A percentile compares a stretch with the other conserved stretches of the same genome.
phyloP scores from a whole-genome alignment of 2,113 vertebrate species.

The Mus pahari region DNA sequence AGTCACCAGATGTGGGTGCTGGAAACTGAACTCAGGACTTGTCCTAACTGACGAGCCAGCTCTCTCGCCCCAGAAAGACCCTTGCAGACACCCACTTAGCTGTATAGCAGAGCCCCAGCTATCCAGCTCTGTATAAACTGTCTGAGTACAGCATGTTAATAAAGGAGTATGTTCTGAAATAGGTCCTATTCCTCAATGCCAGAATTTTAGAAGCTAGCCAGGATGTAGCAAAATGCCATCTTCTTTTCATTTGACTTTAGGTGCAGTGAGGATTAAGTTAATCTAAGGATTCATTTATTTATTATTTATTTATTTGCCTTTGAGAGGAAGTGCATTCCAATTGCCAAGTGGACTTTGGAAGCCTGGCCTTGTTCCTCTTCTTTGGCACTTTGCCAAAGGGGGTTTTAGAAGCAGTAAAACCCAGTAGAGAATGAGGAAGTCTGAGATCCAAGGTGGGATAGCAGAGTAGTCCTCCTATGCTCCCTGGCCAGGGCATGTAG shows the following conservation, averaged over 20 bases:
- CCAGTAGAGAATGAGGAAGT: neutral
- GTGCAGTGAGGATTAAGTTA: neutral
- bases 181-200: neutral
- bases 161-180: neutral
- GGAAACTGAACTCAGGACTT: neutral
- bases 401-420: neutral
- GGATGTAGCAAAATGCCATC: neutral
- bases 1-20: neutral
- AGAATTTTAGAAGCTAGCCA: neutral
- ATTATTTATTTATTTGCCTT: neutral
- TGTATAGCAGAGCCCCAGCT: neutral
- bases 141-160: neutral
- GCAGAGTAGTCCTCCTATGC: fast-evolving
- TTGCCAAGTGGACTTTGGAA: constrained; percentile 10
- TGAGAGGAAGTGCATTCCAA: neutral
- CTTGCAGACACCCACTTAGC: neutral
- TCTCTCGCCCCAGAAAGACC: neutral
- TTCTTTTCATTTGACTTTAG: neutral
- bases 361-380: neutral
- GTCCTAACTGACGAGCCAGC: neutral
- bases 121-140: neutral
- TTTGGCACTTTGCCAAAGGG: neutral
- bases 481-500: neutral
- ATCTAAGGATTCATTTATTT: neutral
- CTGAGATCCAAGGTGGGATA: neutral